Evolutionary conservation across 2,113 vertebrate species (phyloP).

Genomic region (Cottus gobio): DNA sequence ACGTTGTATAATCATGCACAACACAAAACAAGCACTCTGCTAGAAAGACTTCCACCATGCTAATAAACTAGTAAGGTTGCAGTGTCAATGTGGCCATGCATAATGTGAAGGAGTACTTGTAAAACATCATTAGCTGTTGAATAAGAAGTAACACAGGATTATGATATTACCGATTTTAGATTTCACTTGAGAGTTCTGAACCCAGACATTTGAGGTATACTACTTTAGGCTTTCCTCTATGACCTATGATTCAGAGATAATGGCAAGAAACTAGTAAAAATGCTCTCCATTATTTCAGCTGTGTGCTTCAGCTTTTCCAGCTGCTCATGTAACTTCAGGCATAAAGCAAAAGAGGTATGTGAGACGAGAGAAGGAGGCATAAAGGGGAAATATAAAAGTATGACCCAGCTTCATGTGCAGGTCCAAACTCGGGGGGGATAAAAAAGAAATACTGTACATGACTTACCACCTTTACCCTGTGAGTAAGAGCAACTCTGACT

Average conservation of each 20-base stretch:
- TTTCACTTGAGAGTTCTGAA: slow-evolving; percentile 28
- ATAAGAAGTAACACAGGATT: slow-evolving; percentile 32
- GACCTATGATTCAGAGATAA: slow-evolving; percentile 25
- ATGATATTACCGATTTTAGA: background rate
- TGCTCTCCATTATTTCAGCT: slow-evolving; percentile 21
- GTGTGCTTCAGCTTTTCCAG: slow-evolving; percentile 34
- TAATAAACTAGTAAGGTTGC: slow-evolving; percentile 71
- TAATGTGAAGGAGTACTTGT: slow-evolving; percentile 63
- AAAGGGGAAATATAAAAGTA: slow-evolving; percentile 70
- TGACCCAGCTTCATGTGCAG: slow-evolving; percentile 64
- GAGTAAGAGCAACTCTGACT: slow-evolving; percentile 74
- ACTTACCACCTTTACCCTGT: slow-evolving; percentile 76
- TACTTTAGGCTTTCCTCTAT: slow-evolving; percentile 21
- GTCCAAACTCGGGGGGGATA: slow-evolving; percentile 63
- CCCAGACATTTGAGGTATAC: slow-evolving; percentile 23
- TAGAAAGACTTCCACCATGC: slow-evolving; percentile 74
- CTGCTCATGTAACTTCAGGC: slow-evolving; percentile 41
- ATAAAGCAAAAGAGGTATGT: slow-evolving; percentile 55
- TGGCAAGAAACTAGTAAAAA: slow-evolving; percentile 19
- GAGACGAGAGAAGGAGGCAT: slow-evolving; percentile 60
- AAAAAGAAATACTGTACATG: slow-evolving; percentile 75
- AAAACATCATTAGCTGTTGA: slow-evolving; percentile 44
- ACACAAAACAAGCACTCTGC: slow-evolving; percentile 75
- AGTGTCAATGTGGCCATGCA: slow-evolving; percentile 74
- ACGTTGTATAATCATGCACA: slow-evolving; percentile 73